Percentiles rank a stretch among this genome's conserved stretches.
These are phyloP conservation scores for Oscarella lobularis DNA, from an alignment of 37 sponge, comb jelly and placozoan genomes.

Conservation along the genomic window DNA sequence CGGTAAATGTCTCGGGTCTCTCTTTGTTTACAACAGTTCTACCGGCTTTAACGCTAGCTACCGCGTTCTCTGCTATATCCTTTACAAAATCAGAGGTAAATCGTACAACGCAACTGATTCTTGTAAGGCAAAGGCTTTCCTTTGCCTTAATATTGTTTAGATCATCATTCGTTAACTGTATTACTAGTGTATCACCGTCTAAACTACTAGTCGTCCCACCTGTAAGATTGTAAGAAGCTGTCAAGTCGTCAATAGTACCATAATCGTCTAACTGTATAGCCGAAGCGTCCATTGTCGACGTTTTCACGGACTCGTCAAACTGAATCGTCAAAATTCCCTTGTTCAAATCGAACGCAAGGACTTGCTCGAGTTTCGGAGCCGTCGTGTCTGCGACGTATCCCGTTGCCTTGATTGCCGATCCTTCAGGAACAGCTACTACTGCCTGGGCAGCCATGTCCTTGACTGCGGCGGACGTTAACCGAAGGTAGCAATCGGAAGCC, in stretches of 20 bases:
- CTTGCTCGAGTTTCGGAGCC: conserved; percentile 24
- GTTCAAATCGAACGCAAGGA: conserved; percentile 44
- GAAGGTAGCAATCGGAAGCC: neutral
- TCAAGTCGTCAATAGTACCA: neutral
- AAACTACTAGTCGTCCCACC: conserved; percentile 33
- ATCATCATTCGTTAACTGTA: conserved; percentile 28
- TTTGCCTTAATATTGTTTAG: conserved; percentile 41
- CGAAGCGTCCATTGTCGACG: neutral
- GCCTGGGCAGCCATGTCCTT: neutral
- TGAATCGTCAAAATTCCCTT: conserved; percentile 43
- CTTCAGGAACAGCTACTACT: neutral
- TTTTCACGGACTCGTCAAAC: conserved; percentile 64
- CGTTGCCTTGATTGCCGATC: conserved; percentile 8
- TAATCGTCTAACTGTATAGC: neutral
- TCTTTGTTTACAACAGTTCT: neutral
- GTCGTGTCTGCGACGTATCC: conserved; percentile 25
- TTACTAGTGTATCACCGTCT: conserved; percentile 16
- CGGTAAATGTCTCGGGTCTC: neutral
- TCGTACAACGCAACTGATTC: conserved; percentile 32
- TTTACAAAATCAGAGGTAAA: conserved; percentile 36
- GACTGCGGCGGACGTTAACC: neutral
- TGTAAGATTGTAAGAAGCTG: neutral
- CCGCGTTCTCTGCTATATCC: conserved; percentile 66
- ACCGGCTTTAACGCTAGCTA: conserved; percentile 5
- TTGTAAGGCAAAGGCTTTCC: conserved; percentile 26